These are phyloP conservation scores for Hucho hucho DNA, from an alignment of 2,113 vertebrate species.

Conservation along the genomic window DNA sequence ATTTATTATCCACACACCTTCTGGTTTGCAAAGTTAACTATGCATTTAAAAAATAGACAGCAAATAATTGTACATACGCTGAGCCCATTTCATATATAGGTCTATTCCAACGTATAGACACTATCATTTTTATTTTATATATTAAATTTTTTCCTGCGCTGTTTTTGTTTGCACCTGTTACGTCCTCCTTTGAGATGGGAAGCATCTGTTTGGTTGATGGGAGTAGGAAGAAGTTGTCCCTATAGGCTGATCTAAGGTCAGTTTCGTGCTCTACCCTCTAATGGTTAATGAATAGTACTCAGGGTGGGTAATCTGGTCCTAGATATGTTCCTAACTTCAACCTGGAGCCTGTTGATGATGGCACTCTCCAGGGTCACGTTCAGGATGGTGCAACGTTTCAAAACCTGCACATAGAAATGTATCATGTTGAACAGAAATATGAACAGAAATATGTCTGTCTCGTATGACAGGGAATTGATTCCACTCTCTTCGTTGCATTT, in stretches of 20 bases:
- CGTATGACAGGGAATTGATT: too few relatives aligned
- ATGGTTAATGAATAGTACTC: neutral
- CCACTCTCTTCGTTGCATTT: too few relatives aligned
- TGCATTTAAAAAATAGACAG: constrained; percentile 67
- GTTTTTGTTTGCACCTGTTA: constrained; percentile 29
- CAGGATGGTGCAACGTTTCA: too few relatives aligned
- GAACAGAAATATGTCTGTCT: too few relatives aligned
- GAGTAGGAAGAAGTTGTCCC: too few relatives aligned
- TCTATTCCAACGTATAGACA: constrained; percentile 54
- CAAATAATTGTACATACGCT: constrained; percentile 71
- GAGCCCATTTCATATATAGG: constrained; percentile 71
- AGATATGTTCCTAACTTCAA: neutral
- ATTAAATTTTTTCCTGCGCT: constrained; percentile 34
- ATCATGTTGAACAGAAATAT: too few relatives aligned
- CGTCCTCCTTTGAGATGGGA: constrained; percentile 14
- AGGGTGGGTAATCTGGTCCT: neutral
- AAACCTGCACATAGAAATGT: too few relatives aligned
- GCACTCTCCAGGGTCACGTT: too few relatives aligned
- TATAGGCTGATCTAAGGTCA: too few relatives aligned
- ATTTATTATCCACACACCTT: constrained; percentile 74
- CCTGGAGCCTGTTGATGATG: neutral
- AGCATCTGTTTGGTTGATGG: neutral
- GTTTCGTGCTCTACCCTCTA: too few relatives aligned
- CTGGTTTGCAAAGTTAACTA: constrained; percentile 74
- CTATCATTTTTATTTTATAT: constrained; percentile 58